phyloP scores from a whole-genome alignment of 2,888 invertebrate species.

The Cephus spinipes region DNA sequence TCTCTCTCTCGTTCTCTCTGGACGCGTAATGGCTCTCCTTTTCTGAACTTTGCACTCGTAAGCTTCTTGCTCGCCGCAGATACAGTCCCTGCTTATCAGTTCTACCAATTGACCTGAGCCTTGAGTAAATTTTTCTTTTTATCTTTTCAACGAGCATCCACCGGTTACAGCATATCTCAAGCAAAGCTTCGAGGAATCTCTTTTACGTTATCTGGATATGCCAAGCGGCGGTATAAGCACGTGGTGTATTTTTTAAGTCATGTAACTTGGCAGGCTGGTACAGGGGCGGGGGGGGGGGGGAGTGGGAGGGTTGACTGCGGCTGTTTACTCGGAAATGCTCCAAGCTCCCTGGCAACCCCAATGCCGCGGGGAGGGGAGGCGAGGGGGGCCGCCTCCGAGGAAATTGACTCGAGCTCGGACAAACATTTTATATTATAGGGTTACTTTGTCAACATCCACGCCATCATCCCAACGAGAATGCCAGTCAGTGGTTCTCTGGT shows the following conservation, averaged over 20 bases:
- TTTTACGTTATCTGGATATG: background rate
- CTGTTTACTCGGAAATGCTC: slow-evolving; percentile 33
- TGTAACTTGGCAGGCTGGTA: background rate
- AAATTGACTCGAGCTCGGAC: slow-evolving; percentile 39
- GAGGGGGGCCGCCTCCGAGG: slow-evolving; percentile 21
- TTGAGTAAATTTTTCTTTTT: background rate
- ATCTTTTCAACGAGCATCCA: background rate
- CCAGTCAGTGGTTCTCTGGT: slow-evolving; percentile 29
- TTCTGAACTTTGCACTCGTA: background rate
- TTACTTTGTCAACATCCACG: slow-evolving; percentile 42
- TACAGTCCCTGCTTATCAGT: background rate
- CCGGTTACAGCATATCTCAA: background rate
- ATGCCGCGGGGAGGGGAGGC: background rate
- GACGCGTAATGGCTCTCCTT: background rate
- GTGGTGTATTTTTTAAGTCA: background rate
- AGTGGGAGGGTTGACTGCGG: background rate
- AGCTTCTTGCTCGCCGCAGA: background rate
- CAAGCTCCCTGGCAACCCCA: slow-evolving; percentile 21
- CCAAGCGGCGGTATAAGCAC: background rate
- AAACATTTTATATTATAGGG: slow-evolving; percentile 46
- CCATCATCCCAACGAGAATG: slow-evolving; percentile 27
- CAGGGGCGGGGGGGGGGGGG: background rate
- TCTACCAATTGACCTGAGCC: background rate
- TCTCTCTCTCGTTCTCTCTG: background rate
- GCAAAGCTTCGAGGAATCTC: background rate